A percentile compares a stretch with the other conserved stretches of the same genome.
Conservation (phyloP, 1,140 invertebrate genomes). For the Pemphigus obesinymphae region DNA sequence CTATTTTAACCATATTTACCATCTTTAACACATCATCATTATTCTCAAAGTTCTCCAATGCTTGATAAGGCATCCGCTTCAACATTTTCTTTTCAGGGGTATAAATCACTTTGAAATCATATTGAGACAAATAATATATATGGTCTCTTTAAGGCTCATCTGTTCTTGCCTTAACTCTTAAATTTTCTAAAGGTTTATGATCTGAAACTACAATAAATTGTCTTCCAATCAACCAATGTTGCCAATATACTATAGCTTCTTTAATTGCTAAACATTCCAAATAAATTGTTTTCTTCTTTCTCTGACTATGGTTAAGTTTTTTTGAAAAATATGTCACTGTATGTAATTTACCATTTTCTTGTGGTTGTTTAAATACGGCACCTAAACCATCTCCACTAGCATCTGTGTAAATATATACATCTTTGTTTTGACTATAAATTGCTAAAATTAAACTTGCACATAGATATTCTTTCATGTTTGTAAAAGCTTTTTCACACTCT, state of each 20-base stretch:
- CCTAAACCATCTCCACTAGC: constrained; percentile 44
- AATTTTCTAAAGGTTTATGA: constrained; percentile 51
- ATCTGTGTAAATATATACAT: constrained; percentile 45
- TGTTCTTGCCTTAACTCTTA: constrained; percentile 49
- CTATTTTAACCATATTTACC: constrained; percentile 16
- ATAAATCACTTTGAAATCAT: constrained; percentile 47
- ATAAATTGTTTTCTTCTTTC: constrained; percentile 49
- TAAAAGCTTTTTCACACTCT: background rate
- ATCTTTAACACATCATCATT: constrained; percentile 1
- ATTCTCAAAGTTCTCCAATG: constrained; percentile 3
- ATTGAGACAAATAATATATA: constrained; percentile 50
- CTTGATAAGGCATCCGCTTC: constrained; percentile 43
- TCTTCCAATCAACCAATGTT: constrained; percentile 50
- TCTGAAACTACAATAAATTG: constrained; percentile 50
- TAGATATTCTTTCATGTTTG: background rate
- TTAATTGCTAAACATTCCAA: constrained; percentile 51
- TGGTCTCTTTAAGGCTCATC: constrained; percentile 49
- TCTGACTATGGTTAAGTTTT: constrained; percentile 48
- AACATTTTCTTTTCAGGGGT: constrained; percentile 43
- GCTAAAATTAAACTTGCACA: background rate
- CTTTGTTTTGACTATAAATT: constrained; percentile 43
- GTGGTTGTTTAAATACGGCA: constrained; percentile 44
- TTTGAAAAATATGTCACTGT: constrained; percentile 48
- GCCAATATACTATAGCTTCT: constrained; percentile 52
- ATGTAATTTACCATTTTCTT: background rate